Evolutionary conservation across 2,113 vertebrate genomes (phyloP).

Genomic region (Aspiorhynchus laticeps): DNA sequence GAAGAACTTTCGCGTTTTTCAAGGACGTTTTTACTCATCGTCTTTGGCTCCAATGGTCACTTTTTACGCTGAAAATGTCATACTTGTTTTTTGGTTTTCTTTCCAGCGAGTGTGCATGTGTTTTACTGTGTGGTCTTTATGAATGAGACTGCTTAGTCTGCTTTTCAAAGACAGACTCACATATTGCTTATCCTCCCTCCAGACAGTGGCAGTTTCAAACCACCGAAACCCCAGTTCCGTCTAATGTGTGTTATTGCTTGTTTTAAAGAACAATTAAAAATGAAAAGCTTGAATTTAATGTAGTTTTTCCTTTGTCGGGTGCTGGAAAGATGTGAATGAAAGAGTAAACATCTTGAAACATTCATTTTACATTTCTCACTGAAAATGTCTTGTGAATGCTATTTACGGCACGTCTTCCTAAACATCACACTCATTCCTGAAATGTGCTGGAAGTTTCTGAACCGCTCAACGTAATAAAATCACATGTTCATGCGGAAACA

Average conservation of each 20-base stretch:
- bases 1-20: not conserved
- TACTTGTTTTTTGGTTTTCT: slow-evolving; percentile 14
- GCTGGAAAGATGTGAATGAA: slow-evolving; percentile 32
- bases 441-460: slow-evolving; percentile 11
- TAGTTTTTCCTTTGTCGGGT: slow-evolving; percentile 17
- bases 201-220: slow-evolving; percentile 52
- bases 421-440: slow-evolving; percentile 8
- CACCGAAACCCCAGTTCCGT: slow-evolving; percentile 46
- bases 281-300: slow-evolving; percentile 38
- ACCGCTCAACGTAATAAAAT: slow-evolving; percentile 16
- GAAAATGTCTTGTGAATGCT: not conserved
- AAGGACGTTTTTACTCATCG: not conserved
- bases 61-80: slow-evolving; percentile 13
- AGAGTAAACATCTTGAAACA: slow-evolving; percentile 15
- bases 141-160: slow-evolving; percentile 36
- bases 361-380: slow-evolving; percentile 10
- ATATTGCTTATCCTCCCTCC: slow-evolving; percentile 44
- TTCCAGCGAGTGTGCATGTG: slow-evolving; percentile 46
- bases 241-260: slow-evolving; percentile 51
- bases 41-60: not conserved
- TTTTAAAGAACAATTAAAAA: slow-evolving; percentile 53
- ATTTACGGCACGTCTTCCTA: slow-evolving; percentile 1
- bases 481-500: not conserved
- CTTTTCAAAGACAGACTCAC: slow-evolving; percentile 39
- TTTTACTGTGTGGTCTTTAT: slow-evolving; percentile 49